Evolutionary conservation across 1,140 invertebrate genomes (phyloP), one percentile per base, ranked within the genome.

Genomic region (Aricia agestis): DNA sequence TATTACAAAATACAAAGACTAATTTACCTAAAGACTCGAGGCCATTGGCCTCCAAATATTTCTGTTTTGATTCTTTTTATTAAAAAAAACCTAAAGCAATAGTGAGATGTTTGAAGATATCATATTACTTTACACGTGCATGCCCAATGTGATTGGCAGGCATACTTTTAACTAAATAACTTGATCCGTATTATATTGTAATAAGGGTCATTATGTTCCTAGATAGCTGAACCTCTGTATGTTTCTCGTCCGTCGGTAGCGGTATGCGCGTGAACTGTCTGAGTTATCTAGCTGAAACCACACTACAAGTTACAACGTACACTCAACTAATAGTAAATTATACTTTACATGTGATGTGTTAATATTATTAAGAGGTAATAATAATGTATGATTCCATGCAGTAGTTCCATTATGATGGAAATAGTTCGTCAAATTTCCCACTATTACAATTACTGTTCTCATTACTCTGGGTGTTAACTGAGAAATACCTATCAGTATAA

Each of bases 221-320:
- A 58, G 36, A 57, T n/a, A 57, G 58, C 32, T n/a, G n/a, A n/a
- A n/a, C n/a, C n/a, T n/a, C n/a, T 18, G 13, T 67, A 66, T 65
- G 17, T 52, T n/a, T 7, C 3, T 66, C 74, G 72, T 78, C 58
- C 76, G 74, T 76, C 79, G 71, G 78, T 81, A 80, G 78, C 75
- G 67, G 72, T 67, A 74, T 77, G 81, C 82, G 80, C 81, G 81
- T 78, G 80, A 85, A 85, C 78, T 82, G 85, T 87, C 83, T 77
- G 84, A 81, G 80, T 77, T 76, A 63, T 63, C 59, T 75, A 78
- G 71, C 70, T 74, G 73, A 78, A 76, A 74, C 78, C 80, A 80
- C 80, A 80, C 76, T 66, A 67, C 80, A 80, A 79, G 79, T 76
- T 67, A 68, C 19, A 61, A 67, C 68, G 57, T 17, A 63, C 57